Percentiles rank a stretch among this genome's conserved stretches.
These are phyloP conservation scores for Cochlearius cochlearius DNA, from an alignment of 2,113 vertebrate genomes.

Conservation along the genomic window DNA sequence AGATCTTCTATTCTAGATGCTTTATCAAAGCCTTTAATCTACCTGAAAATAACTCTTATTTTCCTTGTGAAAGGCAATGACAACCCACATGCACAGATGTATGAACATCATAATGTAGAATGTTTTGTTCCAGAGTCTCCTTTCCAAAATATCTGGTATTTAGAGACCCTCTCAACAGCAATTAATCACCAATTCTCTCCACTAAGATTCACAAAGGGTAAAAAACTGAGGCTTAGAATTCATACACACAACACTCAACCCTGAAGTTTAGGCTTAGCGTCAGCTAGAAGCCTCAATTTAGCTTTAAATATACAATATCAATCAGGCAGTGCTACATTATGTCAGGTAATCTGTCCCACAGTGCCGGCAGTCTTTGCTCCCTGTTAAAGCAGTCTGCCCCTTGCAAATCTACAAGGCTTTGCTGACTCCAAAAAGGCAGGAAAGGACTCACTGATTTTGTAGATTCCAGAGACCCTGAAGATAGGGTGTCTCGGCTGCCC, in stretches of 20 bases:
- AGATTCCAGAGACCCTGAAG: constrained; percentile 86
- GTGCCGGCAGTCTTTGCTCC: neutral
- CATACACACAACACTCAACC: neutral
- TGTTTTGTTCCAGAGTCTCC: neutral
- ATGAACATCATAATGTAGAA: neutral
- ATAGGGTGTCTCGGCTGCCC: constrained; percentile 85
- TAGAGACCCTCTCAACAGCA: neutral
- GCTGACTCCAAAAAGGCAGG: neutral
- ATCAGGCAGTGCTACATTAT: rapidly evolving
- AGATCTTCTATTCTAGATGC: neutral
- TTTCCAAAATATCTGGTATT: neutral
- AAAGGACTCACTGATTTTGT: constrained; percentile 79
- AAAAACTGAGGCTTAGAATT: neutral
- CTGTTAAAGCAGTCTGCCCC: no score
- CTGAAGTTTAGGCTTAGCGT: neutral
- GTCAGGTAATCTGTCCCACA: neutral
- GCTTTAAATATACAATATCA: neutral
- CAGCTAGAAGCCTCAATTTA: neutral
- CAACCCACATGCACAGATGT: neutral
- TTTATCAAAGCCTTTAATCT: neutral
- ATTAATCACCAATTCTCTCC: neutral
- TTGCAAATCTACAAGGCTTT: no score
- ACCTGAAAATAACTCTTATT: neutral
- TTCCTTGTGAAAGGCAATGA: neutral
- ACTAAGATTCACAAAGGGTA: neutral